These are phyloP conservation scores for Holothuria glaberrima DNA, from an alignment of 35 echinoderm and acorn worm genomes.

Conservation along the genomic window DNA sequence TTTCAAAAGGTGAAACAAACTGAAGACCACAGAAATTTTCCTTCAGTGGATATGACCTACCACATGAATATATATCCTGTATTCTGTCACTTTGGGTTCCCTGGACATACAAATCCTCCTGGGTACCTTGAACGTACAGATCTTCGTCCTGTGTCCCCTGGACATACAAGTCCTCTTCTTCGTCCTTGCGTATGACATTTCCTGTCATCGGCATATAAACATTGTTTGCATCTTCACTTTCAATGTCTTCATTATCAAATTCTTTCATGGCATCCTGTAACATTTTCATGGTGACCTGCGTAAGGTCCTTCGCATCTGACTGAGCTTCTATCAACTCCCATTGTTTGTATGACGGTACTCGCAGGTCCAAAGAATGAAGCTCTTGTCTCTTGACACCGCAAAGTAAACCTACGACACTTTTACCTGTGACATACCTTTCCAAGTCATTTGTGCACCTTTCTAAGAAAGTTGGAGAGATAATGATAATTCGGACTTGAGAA, in stretches of 20 bases:
- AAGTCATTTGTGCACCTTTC: slow-evolving; percentile 54
- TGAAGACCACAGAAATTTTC: too few species aligned
- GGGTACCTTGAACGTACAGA: background rate
- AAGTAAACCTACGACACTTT: slow-evolving; percentile 62
- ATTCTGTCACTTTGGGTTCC: background rate
- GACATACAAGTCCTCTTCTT: background rate
- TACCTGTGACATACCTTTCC: slow-evolving; percentile 19
- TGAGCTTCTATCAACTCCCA: slow-evolving; percentile 79
- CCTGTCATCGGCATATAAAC: slow-evolving; percentile 1
- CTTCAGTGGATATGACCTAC: background rate
- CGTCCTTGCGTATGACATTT: background rate
- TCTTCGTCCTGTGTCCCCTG: too few species aligned
- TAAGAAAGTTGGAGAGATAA: slow-evolving; percentile 83
- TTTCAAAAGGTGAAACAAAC: too few species aligned
- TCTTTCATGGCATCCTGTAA: slow-evolving; percentile 1
- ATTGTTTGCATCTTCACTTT: background rate
- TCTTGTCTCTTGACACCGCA: slow-evolving; percentile 73
- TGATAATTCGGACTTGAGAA: slow-evolving; percentile 72
- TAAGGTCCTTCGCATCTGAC: slow-evolving; percentile 50
- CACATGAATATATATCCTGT: background rate
- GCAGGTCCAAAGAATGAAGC: slow-evolving; percentile 15
- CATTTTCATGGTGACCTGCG: slow-evolving; percentile 58
- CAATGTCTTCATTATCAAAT: background rate
- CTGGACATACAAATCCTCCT: too few species aligned
- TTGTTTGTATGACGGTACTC: slow-evolving; percentile 50